Percentiles rank a stretch among this genome's conserved stretches.
Conservation (phyloP, 2,888 invertebrate species). For the Brachynemurus nebulosus region DNA sequence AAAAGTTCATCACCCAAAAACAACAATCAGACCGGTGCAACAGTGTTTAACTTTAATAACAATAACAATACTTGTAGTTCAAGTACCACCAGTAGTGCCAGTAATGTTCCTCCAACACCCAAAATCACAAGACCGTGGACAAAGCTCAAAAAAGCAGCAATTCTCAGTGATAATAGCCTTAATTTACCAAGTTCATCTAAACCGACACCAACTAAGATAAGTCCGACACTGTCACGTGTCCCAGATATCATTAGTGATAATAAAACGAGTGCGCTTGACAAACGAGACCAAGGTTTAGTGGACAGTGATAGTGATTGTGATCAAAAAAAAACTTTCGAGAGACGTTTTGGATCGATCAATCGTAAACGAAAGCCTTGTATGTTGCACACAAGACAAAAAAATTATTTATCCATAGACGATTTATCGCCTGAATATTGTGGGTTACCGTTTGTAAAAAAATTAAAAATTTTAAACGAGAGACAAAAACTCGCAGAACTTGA, state of each 20-base stretch:
- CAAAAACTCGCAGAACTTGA: constrained; percentile 75
- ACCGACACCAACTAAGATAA: constrained; percentile 3
- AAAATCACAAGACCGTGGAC: constrained; percentile 46
- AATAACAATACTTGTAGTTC: constrained; percentile 6
- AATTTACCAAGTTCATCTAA: not conserved
- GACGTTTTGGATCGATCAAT: not conserved
- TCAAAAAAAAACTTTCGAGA: constrained; percentile 10
- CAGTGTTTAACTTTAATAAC: not conserved
- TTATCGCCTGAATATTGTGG: constrained; percentile 77
- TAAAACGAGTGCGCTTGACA: constrained; percentile 17
- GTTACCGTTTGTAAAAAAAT: constrained; percentile 73
- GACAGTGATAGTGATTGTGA: constrained; percentile 16
- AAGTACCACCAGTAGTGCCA: constrained; percentile 12
- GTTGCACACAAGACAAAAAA: constrained; percentile 34
- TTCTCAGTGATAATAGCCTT: constrained; percentile 33
- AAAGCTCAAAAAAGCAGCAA: constrained; percentile 61
- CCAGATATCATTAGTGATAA: constrained; percentile 14
- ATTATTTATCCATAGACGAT: constrained; percentile 74
- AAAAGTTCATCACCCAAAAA: constrained; percentile 9
- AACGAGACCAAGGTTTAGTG: constrained; percentile 10
- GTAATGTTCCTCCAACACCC: constrained; percentile 16
- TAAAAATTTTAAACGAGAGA: constrained; percentile 77
- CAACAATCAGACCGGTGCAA: not conserved
- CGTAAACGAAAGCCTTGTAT: constrained; percentile 14
- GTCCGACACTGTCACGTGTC: constrained; percentile 8